Conservation (phyloP, 1,140 invertebrate genomes). For the Papilio polyxenes region DNA sequence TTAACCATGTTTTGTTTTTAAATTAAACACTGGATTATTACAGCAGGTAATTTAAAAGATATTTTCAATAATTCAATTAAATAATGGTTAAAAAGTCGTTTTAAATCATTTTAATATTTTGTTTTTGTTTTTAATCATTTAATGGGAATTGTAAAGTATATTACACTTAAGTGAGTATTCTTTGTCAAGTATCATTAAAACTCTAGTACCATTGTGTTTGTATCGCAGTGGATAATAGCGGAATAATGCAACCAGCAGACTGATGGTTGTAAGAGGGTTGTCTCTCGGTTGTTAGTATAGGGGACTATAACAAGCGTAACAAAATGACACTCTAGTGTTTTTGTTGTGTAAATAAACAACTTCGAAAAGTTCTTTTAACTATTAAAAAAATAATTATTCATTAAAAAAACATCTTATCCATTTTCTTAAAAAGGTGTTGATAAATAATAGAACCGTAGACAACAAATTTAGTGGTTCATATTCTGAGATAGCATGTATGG, state of each 20-base stretch:
- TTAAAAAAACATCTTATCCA: neutral
- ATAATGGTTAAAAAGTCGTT: neutral
- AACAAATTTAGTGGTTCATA: no score
- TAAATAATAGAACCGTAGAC: no score
- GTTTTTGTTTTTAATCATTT: no score
- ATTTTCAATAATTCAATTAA: no score
- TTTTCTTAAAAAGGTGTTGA: no score
- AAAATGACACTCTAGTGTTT: neutral
- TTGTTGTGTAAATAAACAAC: neutral
- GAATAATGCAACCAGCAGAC: conserved; percentile 17
- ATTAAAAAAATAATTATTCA: neutral
- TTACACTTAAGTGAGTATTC: neutral
- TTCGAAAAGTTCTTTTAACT: neutral
- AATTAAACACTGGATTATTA: no score
- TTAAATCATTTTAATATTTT: no score
- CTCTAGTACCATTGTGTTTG: conserved; percentile 1
- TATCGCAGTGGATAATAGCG: neutral
- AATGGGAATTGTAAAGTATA: neutral
- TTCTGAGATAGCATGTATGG: no score
- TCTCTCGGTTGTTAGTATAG: neutral
- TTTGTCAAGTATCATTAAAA: neutral
- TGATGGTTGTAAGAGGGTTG: conserved; percentile 1
- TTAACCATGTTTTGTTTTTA: no score
- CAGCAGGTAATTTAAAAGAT: no score
- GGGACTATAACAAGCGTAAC: neutral